Evolutionary conservation across 2,888 invertebrate species (phyloP), one percentile per base, ranked within the genome.

Genomic region (Pemphredon lugubris): DNA sequence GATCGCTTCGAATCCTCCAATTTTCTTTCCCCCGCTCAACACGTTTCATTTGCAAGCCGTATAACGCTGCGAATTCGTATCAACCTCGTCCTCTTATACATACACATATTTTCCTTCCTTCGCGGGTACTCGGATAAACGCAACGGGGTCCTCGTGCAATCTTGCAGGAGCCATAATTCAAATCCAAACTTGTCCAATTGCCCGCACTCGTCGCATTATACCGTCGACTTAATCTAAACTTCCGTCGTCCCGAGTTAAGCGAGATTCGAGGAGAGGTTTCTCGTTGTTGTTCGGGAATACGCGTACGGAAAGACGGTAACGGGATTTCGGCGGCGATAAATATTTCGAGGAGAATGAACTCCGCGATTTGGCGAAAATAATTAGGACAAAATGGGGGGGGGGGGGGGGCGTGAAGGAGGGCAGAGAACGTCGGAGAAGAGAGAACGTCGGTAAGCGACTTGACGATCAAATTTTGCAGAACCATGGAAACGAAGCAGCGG

Each of bases 101-200:
- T n/a, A n/a, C n/a, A n/a, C n/a, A n/a, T n/a, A n/a, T n/a, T n/a
- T n/a, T n/a, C n/a, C n/a, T n/a, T n/a, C n/a, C n/a, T n/a, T n/a
- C n/a, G n/a, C n/a, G n/a, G n/a, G n/a, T n/a, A 9, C 30, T 9
- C 6, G 30, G 9, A 9, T 30, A 30, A 9, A 30, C 6, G 9
- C 30, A 30, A 9, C 30, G n/a, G 30, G 59, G 37, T 32, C 50
- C 30, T 42, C 60, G 65, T 14, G 48, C 61, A 66, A 66, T 66
- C 61, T 64, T 50, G 51, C 60, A 42, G 30, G 18, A 40, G 60
- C 73, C 71, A 81, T 84, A 81, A 83, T 80, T 86, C 85, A 85
- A 85, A 84, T 82, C 77, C 81, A 84, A 85, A 83, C 83, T 86
- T 83, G 85, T 83, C 82, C 85, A 82, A 87, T 86, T 86, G 85